phyloP scores from a whole-genome alignment of 2,888 invertebrate genomes.

The Orthosia cruda region DNA sequence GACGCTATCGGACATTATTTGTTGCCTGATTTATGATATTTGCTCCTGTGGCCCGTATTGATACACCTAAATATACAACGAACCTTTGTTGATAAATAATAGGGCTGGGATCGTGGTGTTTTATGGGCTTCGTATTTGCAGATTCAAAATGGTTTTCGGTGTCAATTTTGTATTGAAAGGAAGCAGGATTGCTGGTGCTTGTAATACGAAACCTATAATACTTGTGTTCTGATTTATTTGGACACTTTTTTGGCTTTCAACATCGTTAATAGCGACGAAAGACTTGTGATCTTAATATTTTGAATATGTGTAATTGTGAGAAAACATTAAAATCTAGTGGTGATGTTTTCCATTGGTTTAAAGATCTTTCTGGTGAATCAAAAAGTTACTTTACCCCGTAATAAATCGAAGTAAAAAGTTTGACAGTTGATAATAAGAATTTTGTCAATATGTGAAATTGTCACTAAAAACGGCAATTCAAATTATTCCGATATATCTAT shows the following conservation, averaged over 20 bases:
- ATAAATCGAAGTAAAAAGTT: no score
- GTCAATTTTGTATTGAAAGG: constrained; percentile 30
- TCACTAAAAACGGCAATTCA: not conserved
- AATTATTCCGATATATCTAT: not conserved
- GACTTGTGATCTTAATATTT: no score
- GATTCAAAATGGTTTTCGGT: constrained; percentile 33
- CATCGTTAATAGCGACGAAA: not conserved
- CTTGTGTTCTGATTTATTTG: not conserved
- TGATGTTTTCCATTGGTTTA: not conserved
- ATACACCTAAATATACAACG: constrained; percentile 63
- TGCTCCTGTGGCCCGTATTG: constrained; percentile 61
- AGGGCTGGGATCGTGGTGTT: constrained; percentile 53
- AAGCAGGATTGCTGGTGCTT: constrained; percentile 7
- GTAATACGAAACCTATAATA: not conserved
- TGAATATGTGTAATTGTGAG: not conserved
- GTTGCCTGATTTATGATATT: constrained; percentile 75
- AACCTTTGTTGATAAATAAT: constrained; percentile 61
- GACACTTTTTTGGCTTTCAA: not conserved
- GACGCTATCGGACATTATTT: constrained; percentile 74
- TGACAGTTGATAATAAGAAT: no score
- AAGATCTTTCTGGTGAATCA: not conserved
- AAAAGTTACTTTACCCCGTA: no score
- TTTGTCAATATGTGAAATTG: not conserved
- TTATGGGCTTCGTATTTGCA: constrained; percentile 57
- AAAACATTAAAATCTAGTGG: not conserved